phyloP scores from a whole-genome alignment of 2,888 invertebrate species.

The Agrotis clavis region DNA sequence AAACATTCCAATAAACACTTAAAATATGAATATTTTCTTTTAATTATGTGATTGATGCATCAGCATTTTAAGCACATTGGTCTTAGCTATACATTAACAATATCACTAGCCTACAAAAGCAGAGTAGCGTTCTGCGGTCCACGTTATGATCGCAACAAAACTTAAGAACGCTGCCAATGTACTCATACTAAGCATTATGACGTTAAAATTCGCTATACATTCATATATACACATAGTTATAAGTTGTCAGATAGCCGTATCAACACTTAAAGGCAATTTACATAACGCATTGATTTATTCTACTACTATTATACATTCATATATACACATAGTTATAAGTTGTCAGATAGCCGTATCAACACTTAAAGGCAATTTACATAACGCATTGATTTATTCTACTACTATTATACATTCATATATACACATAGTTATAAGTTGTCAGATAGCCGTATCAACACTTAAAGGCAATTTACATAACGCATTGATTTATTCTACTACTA shows the following conservation, averaged over 20 bases:
- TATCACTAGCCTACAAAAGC: neutral
- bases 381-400: slow-evolving; percentile 9
- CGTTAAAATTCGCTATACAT: slow-evolving; percentile 35
- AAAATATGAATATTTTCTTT: neutral
- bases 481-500: slow-evolving; percentile 9
- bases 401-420: neutral
- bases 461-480: slow-evolving; percentile 32
- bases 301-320: neutral
- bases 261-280: slow-evolving; percentile 41
- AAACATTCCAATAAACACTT: neutral
- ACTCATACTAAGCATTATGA: slow-evolving; percentile 20
- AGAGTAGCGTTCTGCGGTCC: neutral
- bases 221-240: slow-evolving; percentile 1
- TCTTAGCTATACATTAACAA: neutral
- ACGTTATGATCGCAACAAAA: neutral
- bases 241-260: slow-evolving; percentile 30
- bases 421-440: slow-evolving; percentile 17
- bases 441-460: slow-evolving; percentile 35
- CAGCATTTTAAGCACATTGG: neutral
- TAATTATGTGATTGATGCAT: neutral
- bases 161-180: neutral
- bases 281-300: slow-evolving; percentile 10
- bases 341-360: slow-evolving; percentile 35
- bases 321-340: slow-evolving; percentile 4
- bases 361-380: slow-evolving; percentile 40